These are phyloP conservation scores for Bombus vancouverensis DNA, from an alignment of 1,140 invertebrate genomes.

Conservation along the genomic window DNA sequence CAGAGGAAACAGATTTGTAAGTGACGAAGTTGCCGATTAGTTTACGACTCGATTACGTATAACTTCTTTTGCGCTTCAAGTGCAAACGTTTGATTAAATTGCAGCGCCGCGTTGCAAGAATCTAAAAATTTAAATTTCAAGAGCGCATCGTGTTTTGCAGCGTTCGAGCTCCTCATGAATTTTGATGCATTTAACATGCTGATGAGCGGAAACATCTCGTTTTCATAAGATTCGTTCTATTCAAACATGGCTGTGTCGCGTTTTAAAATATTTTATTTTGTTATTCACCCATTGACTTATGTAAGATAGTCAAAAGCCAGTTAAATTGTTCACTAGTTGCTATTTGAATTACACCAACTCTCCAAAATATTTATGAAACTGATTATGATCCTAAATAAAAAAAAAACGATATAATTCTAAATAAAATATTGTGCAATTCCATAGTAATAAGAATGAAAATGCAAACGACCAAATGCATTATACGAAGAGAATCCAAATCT, in stretches of 20 bases:
- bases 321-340: not conserved
- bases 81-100: constrained; percentile 17
- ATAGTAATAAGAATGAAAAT: not conserved
- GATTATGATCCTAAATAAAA: not conserved
- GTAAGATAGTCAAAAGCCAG: not conserved
- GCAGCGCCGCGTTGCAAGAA: constrained; percentile 12
- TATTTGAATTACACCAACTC: not conserved
- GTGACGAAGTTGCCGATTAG: not conserved
- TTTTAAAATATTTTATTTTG: not conserved
- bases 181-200: constrained; percentile 11
- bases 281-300: not conserved
- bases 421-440: not conserved
- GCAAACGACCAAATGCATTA: not conserved
- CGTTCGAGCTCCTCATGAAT: constrained; percentile 33
- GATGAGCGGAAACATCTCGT: constrained; percentile 14
- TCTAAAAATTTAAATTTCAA: constrained; percentile 36
- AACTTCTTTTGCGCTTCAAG: not conserved
- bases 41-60: not conserved
- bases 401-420: not conserved
- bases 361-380: not conserved
- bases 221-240: not conserved
- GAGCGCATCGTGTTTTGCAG: not conserved
- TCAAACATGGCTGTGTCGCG: not conserved
- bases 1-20: not conserved
- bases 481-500: not conserved